phyloP scores from a whole-genome alignment of 2,888 invertebrate species.

The Andrena trimmerana region DNA sequence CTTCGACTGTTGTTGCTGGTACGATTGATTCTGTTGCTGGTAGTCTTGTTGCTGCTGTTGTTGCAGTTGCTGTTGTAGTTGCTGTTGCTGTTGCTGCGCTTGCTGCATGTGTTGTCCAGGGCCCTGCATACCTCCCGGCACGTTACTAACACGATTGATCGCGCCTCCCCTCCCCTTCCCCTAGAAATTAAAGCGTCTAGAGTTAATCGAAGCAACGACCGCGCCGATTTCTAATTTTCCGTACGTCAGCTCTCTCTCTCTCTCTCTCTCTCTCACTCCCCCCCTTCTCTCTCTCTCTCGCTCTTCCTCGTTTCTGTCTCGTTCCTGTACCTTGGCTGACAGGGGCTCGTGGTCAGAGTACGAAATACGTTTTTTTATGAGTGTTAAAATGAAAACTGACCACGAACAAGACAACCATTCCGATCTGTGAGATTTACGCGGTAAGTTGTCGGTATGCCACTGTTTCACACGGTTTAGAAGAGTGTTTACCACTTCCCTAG shows the following conservation, averaged over 20 bases:
- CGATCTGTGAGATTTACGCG: background rate
- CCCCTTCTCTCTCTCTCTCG: background rate
- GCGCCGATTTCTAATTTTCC: background rate
- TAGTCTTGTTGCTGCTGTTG: conserved; percentile 61
- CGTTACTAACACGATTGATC: conserved; percentile 88
- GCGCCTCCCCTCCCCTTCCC: conserved; percentile 89
- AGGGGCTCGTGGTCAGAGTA: too few relatives aligned
- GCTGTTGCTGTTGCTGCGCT: conserved; percentile 59
- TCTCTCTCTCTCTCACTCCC: background rate
- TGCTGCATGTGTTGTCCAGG: conserved; percentile 81
- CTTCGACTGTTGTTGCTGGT: conserved; percentile 76
- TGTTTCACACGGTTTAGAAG: background rate
- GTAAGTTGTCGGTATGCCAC: conserved; percentile 2
- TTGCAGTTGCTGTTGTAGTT: conserved; percentile 64
- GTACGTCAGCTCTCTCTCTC: background rate
- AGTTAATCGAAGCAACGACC: conserved; percentile 30
- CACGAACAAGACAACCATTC: background rate
- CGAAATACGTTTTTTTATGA: background rate
- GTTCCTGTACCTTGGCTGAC: too few relatives aligned
- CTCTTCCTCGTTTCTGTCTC: too few relatives aligned
- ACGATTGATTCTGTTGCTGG: conserved; percentile 73
- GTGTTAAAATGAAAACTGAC: background rate
- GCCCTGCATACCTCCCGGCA: conserved; percentile 87
- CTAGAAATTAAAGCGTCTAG: conserved; percentile 80
- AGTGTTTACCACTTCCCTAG: too few relatives aligned